Base-by-base conservation (phyloP, 2,797 vertebrate genomes). In the Pithecia hirsuta region DNA sequence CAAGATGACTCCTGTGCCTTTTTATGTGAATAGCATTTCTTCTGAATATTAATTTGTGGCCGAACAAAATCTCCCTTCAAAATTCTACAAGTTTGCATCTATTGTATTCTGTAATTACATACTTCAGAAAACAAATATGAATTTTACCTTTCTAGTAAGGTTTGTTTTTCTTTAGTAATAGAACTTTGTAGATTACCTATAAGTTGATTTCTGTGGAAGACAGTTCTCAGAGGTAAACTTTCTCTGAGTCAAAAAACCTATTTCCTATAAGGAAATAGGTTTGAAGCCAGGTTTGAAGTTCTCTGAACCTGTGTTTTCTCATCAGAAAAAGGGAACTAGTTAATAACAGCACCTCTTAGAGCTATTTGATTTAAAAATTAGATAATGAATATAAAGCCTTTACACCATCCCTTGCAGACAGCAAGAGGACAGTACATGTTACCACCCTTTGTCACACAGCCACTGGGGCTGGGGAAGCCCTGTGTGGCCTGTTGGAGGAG, bases 401-500 rank as follows among this genome's bases (percentile, higher is more conserved):
- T 79, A 50, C 24, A 15, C 26, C 5, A 39, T 89, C 46, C n/a
- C 30, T 46, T 12, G 75, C 19, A 89, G 75, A 55, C 8, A 83
- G 39, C 4, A 64, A n/a, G 24, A 33, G 14, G 2, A 33, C 39
- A 55, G 26, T 13, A 26, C 0, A 28, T 1, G 6, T 30, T 26
- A 12, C 20, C 15, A 2, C 5, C 50, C 4, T 19, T 4, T 41
- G 41, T 10, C n/a, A 39, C 17, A 7, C 7, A 36, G 36, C 41
- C 44, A 9, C 48, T 26, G 33, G 10, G 26, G 14, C 36, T 1
- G 0, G 12, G 19, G 26, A 10, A 4, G 26, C 9, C 14, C 12
- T 24, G 4, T 0, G 26, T 14, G 67, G 41, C 17, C 46, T n/a
- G 2, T 33, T 13, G 22, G 46, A 61, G 44, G 64, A 85, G 15